Conservation (phyloP, 2,113 vertebrate genomes). For the Delphinapterus leucas region DNA sequence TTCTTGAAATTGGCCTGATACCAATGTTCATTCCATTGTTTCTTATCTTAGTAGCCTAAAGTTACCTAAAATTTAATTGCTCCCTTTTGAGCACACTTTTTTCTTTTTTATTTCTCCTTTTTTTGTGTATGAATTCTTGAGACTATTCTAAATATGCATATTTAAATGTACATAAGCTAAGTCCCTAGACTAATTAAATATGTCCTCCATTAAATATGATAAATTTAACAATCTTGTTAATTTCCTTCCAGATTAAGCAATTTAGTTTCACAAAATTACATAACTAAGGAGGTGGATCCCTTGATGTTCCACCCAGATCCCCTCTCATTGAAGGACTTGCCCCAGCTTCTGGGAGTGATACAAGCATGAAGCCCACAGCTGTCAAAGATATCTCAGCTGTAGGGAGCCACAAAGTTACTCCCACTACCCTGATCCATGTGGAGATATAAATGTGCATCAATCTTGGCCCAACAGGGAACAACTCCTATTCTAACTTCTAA, state of each 20-base stretch:
- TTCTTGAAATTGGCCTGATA: neutral
- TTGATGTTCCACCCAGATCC: neutral
- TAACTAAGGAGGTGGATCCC: neutral
- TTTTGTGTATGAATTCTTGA: neutral
- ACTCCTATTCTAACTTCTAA: neutral
- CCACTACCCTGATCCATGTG: neutral
- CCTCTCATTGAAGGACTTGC: neutral
- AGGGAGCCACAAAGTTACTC: neutral
- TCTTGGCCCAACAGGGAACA: neutral
- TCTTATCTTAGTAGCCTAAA: neutral
- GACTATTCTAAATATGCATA: neutral
- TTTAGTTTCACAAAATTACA: conserved; percentile 14
- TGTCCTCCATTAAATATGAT: neutral
- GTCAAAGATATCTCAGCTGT: neutral
- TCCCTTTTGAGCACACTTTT: neutral
- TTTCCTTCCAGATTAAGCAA: neutral
- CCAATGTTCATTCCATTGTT: neutral
- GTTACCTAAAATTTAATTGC: neutral
- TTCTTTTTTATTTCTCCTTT: neutral
- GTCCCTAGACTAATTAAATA: conserved; percentile 29
- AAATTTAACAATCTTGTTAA: conserved; percentile 12
- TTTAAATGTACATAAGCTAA: neutral
- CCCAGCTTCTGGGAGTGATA: neutral
- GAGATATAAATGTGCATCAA: neutral
- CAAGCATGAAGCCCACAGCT: neutral